Evolutionary conservation across 2,888 invertebrate species (phyloP).

Genomic region (Stratiomys singularior): DNA sequence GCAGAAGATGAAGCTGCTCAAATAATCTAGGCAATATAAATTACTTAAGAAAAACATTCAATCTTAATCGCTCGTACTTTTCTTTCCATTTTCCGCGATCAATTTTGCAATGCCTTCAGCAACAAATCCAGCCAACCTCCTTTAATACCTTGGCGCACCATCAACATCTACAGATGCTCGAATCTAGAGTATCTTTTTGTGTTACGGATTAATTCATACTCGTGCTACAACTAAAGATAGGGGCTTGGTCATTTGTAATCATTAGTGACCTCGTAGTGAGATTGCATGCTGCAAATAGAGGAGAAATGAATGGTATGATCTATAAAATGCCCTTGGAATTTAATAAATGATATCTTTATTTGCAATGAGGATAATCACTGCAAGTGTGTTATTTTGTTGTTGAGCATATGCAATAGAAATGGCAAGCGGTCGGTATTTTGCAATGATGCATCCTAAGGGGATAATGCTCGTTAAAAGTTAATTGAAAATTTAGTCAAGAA

Average conservation of each 20-base stretch:
- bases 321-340: conserved; percentile 39
- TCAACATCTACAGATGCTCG: neutral
- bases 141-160: too few relatives aligned
- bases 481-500: too few relatives aligned
- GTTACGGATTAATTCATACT: too few relatives aligned
- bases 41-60: conserved; percentile 18
- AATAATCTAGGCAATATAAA: conserved; percentile 8
- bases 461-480: too few relatives aligned
- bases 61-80: conserved; percentile 26
- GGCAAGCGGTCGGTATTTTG: too few relatives aligned
- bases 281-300: conserved; percentile 15
- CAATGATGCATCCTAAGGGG: too few relatives aligned
- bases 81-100: too few relatives aligned
- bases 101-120: too few relatives aligned
- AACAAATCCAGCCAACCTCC: too few relatives aligned
- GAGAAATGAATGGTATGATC: conserved; percentile 15
- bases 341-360: conserved; percentile 31
- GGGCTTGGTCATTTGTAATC: conserved; percentile 22
- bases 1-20: conserved; percentile 4
- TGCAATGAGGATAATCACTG: neutral
- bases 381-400: too few relatives aligned
- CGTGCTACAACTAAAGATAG: neutral
- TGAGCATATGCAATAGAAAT: too few relatives aligned
- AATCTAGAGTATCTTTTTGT: neutral
- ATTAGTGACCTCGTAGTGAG: conserved; percentile 34